A percentile compares a stretch with the other conserved stretches of the same genome.
Conservation (phyloP, 2,113 vertebrate species). For the Mormyrus lacerda region DNA sequence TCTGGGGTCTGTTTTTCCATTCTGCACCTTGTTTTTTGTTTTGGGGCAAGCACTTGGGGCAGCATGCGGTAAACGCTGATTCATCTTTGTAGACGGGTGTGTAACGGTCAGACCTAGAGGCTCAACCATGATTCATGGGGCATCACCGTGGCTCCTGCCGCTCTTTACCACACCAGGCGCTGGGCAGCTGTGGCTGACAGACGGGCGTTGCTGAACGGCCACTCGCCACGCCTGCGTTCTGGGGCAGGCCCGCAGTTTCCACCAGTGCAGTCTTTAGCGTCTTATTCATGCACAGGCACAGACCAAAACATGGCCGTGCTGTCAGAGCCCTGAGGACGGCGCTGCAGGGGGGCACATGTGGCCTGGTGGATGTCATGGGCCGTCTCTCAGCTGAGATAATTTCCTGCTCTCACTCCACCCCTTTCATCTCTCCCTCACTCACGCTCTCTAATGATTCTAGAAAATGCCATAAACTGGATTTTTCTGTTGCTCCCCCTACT, state of each 20-base stretch:
- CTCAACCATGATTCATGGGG: background rate
- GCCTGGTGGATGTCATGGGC: conserved; percentile 55
- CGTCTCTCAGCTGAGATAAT: conserved; percentile 49
- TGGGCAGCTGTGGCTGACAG: background rate
- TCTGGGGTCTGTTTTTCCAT: background rate
- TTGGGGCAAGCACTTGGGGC: background rate
- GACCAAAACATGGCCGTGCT: background rate
- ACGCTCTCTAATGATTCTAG: conserved; percentile 29
- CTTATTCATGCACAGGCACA: background rate
- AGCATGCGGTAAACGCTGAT: background rate
- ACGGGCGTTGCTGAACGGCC: background rate
- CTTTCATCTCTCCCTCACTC: conserved; percentile 26
- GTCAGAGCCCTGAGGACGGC: background rate
- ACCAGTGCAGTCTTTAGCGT: background rate
- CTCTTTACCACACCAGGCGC: background rate
- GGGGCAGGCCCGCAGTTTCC: background rate
- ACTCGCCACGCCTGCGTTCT: background rate
- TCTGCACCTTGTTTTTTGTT: background rate
- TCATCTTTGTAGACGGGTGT: background rate
- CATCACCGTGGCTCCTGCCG: background rate
- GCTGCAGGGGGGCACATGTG: conserved; percentile 39
- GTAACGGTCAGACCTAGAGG: background rate
- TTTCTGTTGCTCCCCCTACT: conserved; percentile 7
- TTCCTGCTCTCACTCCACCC: conserved; percentile 25
- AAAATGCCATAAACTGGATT: conserved; percentile 33